Evolutionary conservation across 1,140 invertebrate species (phyloP), one percentile per base, ranked within the genome.

Genomic region (Batillaria attramentaria): DNA sequence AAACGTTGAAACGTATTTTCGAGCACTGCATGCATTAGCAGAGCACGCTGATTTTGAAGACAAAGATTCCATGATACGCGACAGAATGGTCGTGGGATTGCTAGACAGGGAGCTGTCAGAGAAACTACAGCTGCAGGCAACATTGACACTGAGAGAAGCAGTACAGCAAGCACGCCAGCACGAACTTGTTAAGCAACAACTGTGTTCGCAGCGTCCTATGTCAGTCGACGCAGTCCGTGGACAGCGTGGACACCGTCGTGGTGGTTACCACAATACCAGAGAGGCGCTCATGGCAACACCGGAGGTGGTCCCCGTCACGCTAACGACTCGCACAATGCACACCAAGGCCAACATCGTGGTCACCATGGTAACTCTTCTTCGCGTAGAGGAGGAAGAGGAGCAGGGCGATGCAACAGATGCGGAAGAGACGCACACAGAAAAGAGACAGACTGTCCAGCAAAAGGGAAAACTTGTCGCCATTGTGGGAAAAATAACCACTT

Each of bases 61-160:
- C 4, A 70, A 78, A 78, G 77, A 78, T n/a, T 31, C 31, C 2
- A n/a, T 31, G n/a, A 72, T 78, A 4, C 70, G 77, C 39, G 68
- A 78, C 31, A 70, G 68, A 78, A n/a, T 78, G 5, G 46, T 78
- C 1, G 16, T 69, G 28, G 77, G 77, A 10, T 20, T 66, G 31
- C 31, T 16, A 16, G 62, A 66, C 20, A 8, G 31, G 4, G 31
- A 66, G 37, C 37, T 46, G 20, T 66, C 62, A 33, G 28, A 66
- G 31, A 66, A 66, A 66, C 37, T 66, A 28, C 62, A 66, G 62
- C 2, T 66, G 8, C 28, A 66, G 0, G 13, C 28, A 4, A 20
- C 33, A 28, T 35, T 66, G 16, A 28, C 62, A 35, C 62, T 66
- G 33, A 35, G 4, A 18, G 13, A 66, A 66, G 62, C 62, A 66